phyloP scores from a whole-genome alignment of 2,797 vertebrate species.

The Gouania willdenowi region DNA sequence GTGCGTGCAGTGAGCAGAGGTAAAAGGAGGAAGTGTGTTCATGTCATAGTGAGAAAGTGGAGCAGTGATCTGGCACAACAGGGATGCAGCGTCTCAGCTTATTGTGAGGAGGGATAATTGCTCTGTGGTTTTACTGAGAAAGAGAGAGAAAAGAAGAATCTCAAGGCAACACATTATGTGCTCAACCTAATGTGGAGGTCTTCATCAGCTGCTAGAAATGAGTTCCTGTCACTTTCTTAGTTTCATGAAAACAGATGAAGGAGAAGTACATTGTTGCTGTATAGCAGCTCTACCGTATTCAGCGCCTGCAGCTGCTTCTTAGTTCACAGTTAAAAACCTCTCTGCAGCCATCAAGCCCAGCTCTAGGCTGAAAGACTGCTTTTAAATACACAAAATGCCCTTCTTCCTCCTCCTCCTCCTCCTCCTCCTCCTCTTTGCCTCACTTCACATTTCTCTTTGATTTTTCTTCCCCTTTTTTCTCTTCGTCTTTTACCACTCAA shows the following conservation, averaged over 20 bases:
- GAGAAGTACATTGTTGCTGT: constrained; percentile 21
- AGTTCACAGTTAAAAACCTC: constrained; percentile 48
- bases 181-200: neutral
- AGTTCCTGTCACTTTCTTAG: neutral
- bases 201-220: constrained; percentile 9
- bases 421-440: constrained; percentile 8
- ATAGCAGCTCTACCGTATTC: constrained; percentile 40
- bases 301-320: constrained; percentile 48
- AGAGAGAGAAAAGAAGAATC: constrained; percentile 18
- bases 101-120: constrained; percentile 38
- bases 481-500: constrained; percentile 7
- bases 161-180: neutral
- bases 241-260: constrained; percentile 8
- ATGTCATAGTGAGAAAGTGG: constrained; percentile 14
- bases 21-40: constrained; percentile 26
- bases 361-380: constrained; percentile 47
- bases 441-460: constrained; percentile 15
- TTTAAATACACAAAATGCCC: constrained; percentile 44
- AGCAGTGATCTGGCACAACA: constrained; percentile 19
- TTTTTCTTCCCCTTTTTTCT: constrained; percentile 10
- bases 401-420: constrained; percentile 8
- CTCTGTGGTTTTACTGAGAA: constrained; percentile 13
- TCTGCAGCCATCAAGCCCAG: constrained; percentile 35
- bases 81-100: constrained; percentile 27
- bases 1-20: constrained; percentile 4